Evolutionary conservation across 2,888 invertebrate genomes (phyloP).

Genomic region (Eretmocerus hayati): DNA sequence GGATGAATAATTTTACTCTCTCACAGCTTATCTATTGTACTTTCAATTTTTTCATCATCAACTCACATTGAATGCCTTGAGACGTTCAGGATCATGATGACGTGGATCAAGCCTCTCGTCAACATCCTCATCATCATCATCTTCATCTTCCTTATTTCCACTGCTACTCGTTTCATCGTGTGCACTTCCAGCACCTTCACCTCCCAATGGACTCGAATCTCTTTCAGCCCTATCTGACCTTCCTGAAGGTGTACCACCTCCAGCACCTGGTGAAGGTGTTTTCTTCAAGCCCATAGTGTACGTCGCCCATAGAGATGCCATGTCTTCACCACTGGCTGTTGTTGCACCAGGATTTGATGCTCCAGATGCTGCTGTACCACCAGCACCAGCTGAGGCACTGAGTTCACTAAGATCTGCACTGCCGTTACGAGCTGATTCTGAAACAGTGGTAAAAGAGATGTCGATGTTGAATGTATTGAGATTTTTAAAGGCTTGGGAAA

Average conservation of each 20-base stretch:
- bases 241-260: constrained; percentile 41
- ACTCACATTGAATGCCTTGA: constrained; percentile 92
- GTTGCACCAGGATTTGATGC: constrained; percentile 44
- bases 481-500: neutral
- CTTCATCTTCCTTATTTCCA: constrained; percentile 78
- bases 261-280: constrained; percentile 34
- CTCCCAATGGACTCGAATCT: constrained; percentile 53
- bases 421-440: constrained; percentile 45
- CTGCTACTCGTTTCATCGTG: constrained; percentile 87
- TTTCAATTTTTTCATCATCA: too few species aligned
- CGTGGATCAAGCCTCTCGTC: constrained; percentile 87
- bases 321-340: constrained; percentile 60
- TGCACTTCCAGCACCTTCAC: constrained; percentile 57
- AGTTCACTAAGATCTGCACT: constrained; percentile 39
- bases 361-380: neutral
- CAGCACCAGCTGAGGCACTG: neutral
- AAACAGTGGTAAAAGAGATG: neutral
- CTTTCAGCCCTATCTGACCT: constrained; percentile 34
- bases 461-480: neutral
- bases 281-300: constrained; percentile 71
- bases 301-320: constrained; percentile 81
- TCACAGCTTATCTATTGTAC: too few species aligned
- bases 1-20: too few species aligned
- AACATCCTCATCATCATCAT: constrained; percentile 83
- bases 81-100: constrained; percentile 83